Evolutionary conservation across 2,113 vertebrate genomes (phyloP), one percentile per base, ranked within the genome.

Genomic region (Mormyrus lacerda): DNA sequence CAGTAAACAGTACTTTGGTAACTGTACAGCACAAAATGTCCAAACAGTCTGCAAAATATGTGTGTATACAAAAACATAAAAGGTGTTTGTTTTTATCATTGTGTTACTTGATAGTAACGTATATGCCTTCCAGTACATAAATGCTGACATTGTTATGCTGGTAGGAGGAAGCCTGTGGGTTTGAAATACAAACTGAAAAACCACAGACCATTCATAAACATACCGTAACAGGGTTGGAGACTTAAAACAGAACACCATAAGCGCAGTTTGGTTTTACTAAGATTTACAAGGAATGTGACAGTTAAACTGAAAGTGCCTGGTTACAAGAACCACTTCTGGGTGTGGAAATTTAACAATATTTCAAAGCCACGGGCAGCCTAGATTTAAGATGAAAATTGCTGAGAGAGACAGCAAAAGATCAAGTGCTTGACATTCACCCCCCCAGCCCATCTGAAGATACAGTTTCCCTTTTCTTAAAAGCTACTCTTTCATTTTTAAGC

Each of bases 121-220:
- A 11, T 1, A 50, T 76, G 21, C 65, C 21, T 73, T 51, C 6
- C 17, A 55, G 39, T 51, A 50, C 21, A n/a, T 88, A 69, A 65
- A 79, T 44, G 73, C 45, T 50, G 47, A 45, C 27, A 88, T 6
- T 79, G n/a, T 55, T 50, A 24, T 48, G 50, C 31, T 51, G 47
- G 88, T 79, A 88, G 48, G n/a, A 82, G 88, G 88, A 88, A 88
- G 88, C 48, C 58, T 55, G 50, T 87, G 48, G 85, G 85, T 86
- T 8, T 31, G 4, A n/a, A 85, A 48, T n/a, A 85, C 44, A 85
- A 24, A 47, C 35, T 51, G 24, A 86, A 86, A 86, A 86, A 85
- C 35, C 35, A 44, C 39, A 24, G 21, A n/a, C 82, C 35, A 85
- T 42, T 83, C 45, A 83, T 44, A 24, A 27, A 85, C 19, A 45